Evolutionary conservation across 2,888 invertebrate species (phyloP).

Genomic region (Epiblema foenella): DNA sequence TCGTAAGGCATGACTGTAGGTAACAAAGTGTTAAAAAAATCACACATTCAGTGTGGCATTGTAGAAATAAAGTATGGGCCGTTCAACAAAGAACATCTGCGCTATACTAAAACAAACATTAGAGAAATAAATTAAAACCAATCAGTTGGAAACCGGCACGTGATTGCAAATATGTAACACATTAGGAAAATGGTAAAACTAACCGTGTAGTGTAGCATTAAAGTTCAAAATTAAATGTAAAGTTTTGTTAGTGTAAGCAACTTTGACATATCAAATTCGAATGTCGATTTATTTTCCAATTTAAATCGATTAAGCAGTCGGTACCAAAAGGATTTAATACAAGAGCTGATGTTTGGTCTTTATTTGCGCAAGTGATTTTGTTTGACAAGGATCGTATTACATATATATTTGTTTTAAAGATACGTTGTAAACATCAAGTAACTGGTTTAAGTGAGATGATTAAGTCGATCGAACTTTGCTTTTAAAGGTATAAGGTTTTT

Average conservation of each 20-base stretch:
- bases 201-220: not conserved
- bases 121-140: constrained; percentile 60
- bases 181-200: not conserved
- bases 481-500: not conserved
- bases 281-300: constrained; percentile 76
- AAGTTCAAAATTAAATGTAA: constrained; percentile 10
- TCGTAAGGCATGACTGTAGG: not conserved
- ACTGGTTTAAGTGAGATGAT: not conserved
- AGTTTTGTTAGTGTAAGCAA: constrained; percentile 53
- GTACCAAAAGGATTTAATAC: constrained; percentile 46
- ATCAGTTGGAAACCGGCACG: constrained; percentile 60
- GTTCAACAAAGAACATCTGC: constrained; percentile 30
- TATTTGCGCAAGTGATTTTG: constrained; percentile 39
- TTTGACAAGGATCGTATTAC: constrained; percentile 53
- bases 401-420: constrained; percentile 35
- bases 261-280: constrained; percentile 70
- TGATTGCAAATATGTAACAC: constrained; percentile 26
- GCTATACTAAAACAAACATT: constrained; percentile 39
- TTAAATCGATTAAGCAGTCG: constrained; percentile 70
- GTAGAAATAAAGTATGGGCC: constrained; percentile 5
- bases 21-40: not conserved
- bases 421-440: constrained; percentile 1
- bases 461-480: too few species aligned
- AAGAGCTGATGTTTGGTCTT: constrained; percentile 44
- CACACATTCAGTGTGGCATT: not conserved